These are phyloP conservation scores for Enhydra lutris DNA, from an alignment of 2,113 vertebrate genomes.

Conservation along the genomic window DNA sequence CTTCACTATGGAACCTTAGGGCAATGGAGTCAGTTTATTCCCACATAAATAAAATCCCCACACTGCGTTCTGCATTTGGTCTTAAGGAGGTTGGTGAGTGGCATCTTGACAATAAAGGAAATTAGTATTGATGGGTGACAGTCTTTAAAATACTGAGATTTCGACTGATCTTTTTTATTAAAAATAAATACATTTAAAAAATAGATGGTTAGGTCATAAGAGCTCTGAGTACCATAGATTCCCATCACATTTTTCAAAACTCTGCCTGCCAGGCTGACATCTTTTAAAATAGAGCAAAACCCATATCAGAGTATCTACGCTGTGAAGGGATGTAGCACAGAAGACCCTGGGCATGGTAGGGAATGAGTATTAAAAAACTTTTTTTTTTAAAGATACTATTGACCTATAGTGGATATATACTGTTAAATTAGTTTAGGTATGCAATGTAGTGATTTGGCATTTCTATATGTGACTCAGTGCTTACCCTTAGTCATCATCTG, in stretches of 20 bases:
- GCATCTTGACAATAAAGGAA: neutral
- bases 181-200: neutral
- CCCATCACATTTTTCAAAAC: neutral
- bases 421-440: neutral
- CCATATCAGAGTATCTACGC: neutral
- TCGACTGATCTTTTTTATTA: conserved; percentile 14
- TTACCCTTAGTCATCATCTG: neutral
- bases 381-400: neutral
- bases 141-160: neutral
- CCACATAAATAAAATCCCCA: neutral
- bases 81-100: neutral
- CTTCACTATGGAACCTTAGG: neutral
- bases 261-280: neutral
- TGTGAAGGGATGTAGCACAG: neutral
- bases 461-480: neutral
- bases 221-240: neutral
- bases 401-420: neutral
- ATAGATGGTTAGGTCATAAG: neutral
- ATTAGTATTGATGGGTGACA: neutral
- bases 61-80: neutral
- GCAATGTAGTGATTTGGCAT: neutral
- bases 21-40: neutral
- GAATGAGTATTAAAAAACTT: neutral
- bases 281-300: neutral
- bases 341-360: neutral